Conservation (phyloP, 2,797 vertebrate species). For the Miichthys miiuy region DNA sequence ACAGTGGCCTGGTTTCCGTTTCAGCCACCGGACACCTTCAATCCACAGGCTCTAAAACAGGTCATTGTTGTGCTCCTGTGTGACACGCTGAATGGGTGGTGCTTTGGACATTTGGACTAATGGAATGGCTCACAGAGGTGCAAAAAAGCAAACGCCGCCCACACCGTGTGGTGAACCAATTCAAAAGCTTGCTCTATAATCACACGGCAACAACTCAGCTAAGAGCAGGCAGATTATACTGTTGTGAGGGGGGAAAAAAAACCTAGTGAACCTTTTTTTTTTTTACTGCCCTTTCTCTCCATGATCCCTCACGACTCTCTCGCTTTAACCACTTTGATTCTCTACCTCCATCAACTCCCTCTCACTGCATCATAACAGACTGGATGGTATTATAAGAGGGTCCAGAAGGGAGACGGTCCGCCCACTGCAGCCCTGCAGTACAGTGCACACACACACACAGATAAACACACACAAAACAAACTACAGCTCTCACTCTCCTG, state of each 20-base stretch:
- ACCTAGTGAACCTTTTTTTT: slow-evolving; percentile 36
- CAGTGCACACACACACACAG: slow-evolving; percentile 3
- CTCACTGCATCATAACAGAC: slow-evolving; percentile 50
- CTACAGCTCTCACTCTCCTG: not conserved
- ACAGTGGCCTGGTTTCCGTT: slow-evolving; percentile 22
- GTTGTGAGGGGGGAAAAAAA: slow-evolving; percentile 32
- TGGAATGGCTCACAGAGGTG: slow-evolving; percentile 66
- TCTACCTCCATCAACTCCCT: slow-evolving; percentile 37
- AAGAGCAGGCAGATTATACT: slow-evolving; percentile 69
- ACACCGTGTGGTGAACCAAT: slow-evolving; percentile 58
- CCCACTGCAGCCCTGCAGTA: slow-evolving; percentile 34
- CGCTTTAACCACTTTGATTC: slow-evolving; percentile 42
- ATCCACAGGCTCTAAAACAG: slow-evolving; percentile 9
- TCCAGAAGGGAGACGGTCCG: slow-evolving; percentile 27
- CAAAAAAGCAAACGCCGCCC: slow-evolving; percentile 67
- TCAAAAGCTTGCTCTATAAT: slow-evolving; percentile 70
- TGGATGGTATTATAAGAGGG: slow-evolving; percentile 47
- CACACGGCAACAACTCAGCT: slow-evolving; percentile 65
- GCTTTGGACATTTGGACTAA: slow-evolving; percentile 65
- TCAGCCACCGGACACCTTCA: slow-evolving; percentile 4
- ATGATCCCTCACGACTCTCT: slow-evolving; percentile 30
- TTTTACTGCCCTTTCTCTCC: slow-evolving; percentile 24
- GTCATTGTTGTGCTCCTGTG: slow-evolving; percentile 35
- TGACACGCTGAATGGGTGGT: slow-evolving; percentile 43
- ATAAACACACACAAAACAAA: slow-evolving; percentile 6